phyloP scores from a whole-genome alignment of 2,797 vertebrate genomes.

The Cottoperca gobio region DNA sequence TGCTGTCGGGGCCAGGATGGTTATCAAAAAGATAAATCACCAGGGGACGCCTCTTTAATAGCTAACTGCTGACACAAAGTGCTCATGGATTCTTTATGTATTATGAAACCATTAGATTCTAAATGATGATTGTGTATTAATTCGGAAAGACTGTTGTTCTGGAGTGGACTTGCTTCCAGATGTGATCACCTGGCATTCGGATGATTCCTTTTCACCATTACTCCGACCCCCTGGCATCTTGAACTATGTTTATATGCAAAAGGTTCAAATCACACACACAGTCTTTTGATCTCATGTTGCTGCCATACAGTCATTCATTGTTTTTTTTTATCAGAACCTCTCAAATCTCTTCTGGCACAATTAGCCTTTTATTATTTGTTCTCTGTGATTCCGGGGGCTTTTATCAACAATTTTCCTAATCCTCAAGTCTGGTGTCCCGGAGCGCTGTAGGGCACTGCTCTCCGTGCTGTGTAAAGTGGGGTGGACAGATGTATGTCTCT shows the following conservation, averaged over 20 bases:
- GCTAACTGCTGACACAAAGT: constrained; percentile 44
- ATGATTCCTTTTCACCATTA: constrained; percentile 67
- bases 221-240: constrained; percentile 44
- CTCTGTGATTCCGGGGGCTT: constrained; percentile 1
- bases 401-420: constrained; percentile 24
- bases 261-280: constrained; percentile 34
- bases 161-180: constrained; percentile 61
- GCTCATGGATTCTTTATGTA: constrained; percentile 38
- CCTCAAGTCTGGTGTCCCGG: neutral
- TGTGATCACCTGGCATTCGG: constrained; percentile 64
- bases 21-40: constrained; percentile 33
- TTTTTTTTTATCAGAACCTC: constrained; percentile 27
- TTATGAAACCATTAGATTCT: constrained; percentile 54
- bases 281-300: constrained; percentile 47
- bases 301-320: constrained; percentile 18
- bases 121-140: constrained; percentile 62
- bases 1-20: constrained; percentile 15
- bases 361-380: constrained; percentile 41
- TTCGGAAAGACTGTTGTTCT: constrained; percentile 47
- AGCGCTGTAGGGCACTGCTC: constrained; percentile 3
- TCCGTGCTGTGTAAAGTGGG: constrained; percentile 39
- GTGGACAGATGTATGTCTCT: constrained; percentile 35
- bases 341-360: constrained; percentile 9
- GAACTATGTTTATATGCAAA: constrained; percentile 37
- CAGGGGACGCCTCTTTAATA: constrained; percentile 39